phyloP scores from a whole-genome alignment of 2,888 invertebrate genomes.

The Apantesis nais region DNA sequence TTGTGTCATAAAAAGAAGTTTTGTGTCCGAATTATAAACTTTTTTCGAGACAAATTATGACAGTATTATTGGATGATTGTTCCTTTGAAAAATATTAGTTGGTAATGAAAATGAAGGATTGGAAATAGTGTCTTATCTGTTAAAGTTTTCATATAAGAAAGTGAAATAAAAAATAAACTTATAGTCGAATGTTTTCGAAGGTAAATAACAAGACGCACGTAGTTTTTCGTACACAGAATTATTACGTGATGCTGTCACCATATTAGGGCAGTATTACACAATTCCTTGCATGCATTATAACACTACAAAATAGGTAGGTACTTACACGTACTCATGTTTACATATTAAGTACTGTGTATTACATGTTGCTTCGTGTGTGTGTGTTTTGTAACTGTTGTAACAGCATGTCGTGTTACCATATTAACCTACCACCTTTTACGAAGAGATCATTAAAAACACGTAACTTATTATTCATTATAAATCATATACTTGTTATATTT shows the following conservation, averaged over 20 bases:
- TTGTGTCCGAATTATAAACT: slow-evolving; percentile 15
- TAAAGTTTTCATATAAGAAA: background rate
- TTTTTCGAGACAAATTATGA: background rate
- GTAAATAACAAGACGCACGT: background rate
- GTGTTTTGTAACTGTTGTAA: slow-evolving; percentile 26
- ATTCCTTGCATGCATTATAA: slow-evolving; percentile 50
- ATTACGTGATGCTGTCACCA: slow-evolving; percentile 36
- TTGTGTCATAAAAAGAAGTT: slow-evolving; percentile 33
- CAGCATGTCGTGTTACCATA: slow-evolving; percentile 29
- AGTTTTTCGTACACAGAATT: slow-evolving; percentile 9
- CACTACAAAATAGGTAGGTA: slow-evolving; percentile 7
- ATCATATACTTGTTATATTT: background rate
- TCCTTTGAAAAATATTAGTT: background rate
- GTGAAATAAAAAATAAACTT: background rate
- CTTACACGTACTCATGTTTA: slow-evolving; percentile 3
- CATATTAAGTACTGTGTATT: background rate
- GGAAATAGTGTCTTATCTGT: background rate
- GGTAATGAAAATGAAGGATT: background rate
- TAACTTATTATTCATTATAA: slow-evolving; percentile 28
- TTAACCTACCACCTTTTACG: slow-evolving; percentile 36
- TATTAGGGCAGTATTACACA: slow-evolving; percentile 56
- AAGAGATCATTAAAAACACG: slow-evolving; percentile 35
- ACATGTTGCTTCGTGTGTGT: slow-evolving; percentile 12
- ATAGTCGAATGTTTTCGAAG: slow-evolving; percentile 3
- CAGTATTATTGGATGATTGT: background rate